Percentiles rank a stretch among this genome's conserved stretches.
Conservation (phyloP, 2,888 invertebrate species). For the Terebella lapidaria region DNA sequence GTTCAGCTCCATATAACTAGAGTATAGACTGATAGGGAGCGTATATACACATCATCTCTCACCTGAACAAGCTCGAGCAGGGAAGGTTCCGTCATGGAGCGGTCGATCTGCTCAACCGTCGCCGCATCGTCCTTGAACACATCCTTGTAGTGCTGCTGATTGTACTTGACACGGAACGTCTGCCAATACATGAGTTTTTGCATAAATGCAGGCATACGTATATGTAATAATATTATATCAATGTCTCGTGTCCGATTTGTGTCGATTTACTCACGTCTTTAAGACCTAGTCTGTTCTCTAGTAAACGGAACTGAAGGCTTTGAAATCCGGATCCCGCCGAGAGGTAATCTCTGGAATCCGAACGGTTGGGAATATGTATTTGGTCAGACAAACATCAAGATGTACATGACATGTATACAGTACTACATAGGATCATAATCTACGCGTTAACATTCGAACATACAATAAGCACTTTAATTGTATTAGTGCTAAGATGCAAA, state of each 20-base stretch:
- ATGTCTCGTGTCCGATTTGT: background rate
- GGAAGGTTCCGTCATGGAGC: slow-evolving; percentile 79
- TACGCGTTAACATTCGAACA: no score
- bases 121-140: slow-evolving; percentile 72
- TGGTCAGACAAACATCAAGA: no score
- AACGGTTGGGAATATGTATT: no score
- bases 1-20: no score
- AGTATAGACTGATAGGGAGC: no score
- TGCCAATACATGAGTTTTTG: no score
- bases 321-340: slow-evolving; percentile 97
- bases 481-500: no score
- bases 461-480: no score
- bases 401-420: no score
- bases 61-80: slow-evolving; percentile 77
- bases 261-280: slow-evolving; percentile 53
- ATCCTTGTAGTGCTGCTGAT: slow-evolving; percentile 77
- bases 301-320: slow-evolving; percentile 84
- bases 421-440: no score
- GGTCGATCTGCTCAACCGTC: slow-evolving; percentile 61
- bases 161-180: slow-evolving; percentile 86
- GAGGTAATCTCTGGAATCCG: slow-evolving; percentile 70
- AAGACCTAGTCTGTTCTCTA: slow-evolving; percentile 85
- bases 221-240: background rate
- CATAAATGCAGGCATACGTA: no score
- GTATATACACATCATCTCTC: no score